Conservation (phyloP, 2,797 vertebrate genomes). For the Mustela erminea region DNA sequence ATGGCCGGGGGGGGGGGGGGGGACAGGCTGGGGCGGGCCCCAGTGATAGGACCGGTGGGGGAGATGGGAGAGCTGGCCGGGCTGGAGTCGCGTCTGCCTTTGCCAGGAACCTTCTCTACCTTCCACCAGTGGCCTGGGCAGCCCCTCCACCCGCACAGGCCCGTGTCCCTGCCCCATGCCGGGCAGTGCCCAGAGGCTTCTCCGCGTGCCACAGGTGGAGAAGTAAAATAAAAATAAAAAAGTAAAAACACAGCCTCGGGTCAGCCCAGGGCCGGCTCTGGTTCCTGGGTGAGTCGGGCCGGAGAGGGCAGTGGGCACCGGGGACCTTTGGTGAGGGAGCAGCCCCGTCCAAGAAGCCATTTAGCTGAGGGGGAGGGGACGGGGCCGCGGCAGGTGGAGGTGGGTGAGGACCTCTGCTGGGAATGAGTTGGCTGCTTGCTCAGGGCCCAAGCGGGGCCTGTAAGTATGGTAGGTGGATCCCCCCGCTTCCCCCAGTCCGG, state of each 20-base stretch:
- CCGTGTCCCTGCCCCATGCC: neutral
- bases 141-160: neutral
- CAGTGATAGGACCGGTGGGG: neutral
- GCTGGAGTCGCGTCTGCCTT: neutral
- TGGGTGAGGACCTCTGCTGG: neutral
- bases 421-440: neutral
- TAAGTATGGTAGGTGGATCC: neutral
- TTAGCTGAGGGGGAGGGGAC: neutral
- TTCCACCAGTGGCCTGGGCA: fast-evolving
- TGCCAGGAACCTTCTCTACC: neutral
- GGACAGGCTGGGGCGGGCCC: neutral
- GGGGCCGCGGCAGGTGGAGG: neutral
- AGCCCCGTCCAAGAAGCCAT: neutral
- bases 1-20: fast-evolving
- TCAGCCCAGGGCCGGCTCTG: neutral
- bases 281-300: neutral
- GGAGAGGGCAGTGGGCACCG: neutral
- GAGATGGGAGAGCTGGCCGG: neutral
- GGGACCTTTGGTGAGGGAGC: neutral
- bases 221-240: too few relatives aligned
- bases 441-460: neutral
- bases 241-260: neutral
- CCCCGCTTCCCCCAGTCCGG: neutral
- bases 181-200: neutral
- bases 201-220: neutral